Evolutionary conservation across 2,888 invertebrate species (phyloP), one percentile per base, ranked within the genome.

Genomic region (Pogonocherus hispidulus): DNA sequence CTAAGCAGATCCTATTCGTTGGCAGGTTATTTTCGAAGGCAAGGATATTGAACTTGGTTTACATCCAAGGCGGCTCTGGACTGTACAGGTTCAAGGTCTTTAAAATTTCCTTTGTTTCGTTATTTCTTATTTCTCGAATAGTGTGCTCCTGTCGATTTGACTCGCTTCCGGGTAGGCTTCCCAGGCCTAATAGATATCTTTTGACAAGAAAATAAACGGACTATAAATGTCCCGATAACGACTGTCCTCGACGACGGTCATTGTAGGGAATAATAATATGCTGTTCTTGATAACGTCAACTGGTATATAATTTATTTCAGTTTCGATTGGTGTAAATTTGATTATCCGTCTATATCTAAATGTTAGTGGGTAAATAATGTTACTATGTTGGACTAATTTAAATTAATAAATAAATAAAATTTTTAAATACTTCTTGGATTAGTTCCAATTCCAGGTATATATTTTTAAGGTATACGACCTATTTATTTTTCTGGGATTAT

Each of bases 1-100:
- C 44, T 16, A 44, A 56, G 14, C 22, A 37, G 44, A 59, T 59
- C 59, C 59, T 32, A 37, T 27, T 32, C 46, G 32, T 46, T n/a
- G 18, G 22, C 47, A 46, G 62, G 65, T 63, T 69, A 74, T 77
- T 77, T 77, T 75, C 60, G 73, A 71, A 59, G 60, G 60, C 59
- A 64, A 75, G 76, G 76, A 75, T 77, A 69, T 77, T 77, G 77
- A 77, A 77, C 77, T 77, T 77, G 76, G 72, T 73, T 66, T 54
- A 74, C 57, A 66, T 69, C 73, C 73, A 71, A 73, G 71, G 60
- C 73, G 69, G 62, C 66, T 66, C 52, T 70, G 69, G 63, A 67
- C 66, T 49, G n/a, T 55, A 44, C 67, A 71, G 70, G 76, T 77
- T 77, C 77, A 77, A 76, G 77, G 77, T 62, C 69, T 69, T 44